Evolutionary conservation across 2,797 vertebrate species (phyloP).

Genomic region (Sciaenops ocellatus): DNA sequence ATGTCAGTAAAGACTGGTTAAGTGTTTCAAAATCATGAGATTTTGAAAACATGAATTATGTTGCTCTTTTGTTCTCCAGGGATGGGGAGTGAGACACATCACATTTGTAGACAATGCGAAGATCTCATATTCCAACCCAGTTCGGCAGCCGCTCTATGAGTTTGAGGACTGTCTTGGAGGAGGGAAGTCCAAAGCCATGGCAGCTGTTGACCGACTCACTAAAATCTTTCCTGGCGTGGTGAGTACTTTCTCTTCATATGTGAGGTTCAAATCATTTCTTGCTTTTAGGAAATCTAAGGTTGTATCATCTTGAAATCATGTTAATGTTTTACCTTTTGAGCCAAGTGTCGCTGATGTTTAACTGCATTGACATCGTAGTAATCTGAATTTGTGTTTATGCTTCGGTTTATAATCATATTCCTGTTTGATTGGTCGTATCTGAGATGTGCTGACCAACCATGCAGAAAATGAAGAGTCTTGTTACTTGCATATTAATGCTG

Average conservation of each 20-base stretch:
- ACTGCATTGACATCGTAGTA: background rate
- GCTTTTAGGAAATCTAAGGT: background rate
- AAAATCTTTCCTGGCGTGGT: conserved; percentile 99
- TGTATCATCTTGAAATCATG: background rate
- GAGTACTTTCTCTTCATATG: conserved; percentile 49
- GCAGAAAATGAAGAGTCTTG: conserved; percentile 52
- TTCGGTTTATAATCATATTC: conserved; percentile 25
- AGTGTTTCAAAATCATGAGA: background rate
- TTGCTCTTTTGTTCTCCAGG: conserved; percentile 79
- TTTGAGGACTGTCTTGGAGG: conserved; percentile 96
- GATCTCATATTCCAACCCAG: conserved; percentile 98
- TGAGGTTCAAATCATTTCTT: background rate
- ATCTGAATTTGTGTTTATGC: conserved; percentile 2
- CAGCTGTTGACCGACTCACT: conserved; percentile 92
- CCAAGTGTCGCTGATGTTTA: background rate
- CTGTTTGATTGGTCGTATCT: conserved; percentile 39
- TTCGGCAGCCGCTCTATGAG: conserved; percentile 96
- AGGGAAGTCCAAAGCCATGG: conserved; percentile 93
- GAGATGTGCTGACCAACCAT: conserved; percentile 38
- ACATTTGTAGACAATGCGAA: conserved; percentile 98
- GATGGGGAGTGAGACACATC: conserved; percentile 97
- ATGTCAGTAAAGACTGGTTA: background rate
- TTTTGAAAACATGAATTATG: background rate
- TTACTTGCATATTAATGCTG: conserved; percentile 59
- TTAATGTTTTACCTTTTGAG: background rate